phyloP scores from a whole-genome alignment of 2,113 vertebrate genomes.

The Notiomystis cincta region DNA sequence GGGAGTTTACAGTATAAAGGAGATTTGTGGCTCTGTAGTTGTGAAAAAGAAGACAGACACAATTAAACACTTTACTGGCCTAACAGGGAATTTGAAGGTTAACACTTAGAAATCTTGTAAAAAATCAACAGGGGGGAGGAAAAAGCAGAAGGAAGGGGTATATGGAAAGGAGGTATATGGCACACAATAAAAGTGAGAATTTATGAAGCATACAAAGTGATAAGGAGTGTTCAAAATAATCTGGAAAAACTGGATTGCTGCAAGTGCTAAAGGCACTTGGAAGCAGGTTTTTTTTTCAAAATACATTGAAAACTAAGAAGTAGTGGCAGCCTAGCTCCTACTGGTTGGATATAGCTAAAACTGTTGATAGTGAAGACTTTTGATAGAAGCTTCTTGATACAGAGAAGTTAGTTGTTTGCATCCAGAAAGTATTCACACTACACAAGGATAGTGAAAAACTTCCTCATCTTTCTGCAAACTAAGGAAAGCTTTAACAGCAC shows the following conservation, averaged over 20 bases:
- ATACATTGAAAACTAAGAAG: background rate
- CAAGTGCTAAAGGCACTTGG: background rate
- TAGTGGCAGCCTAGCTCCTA: background rate
- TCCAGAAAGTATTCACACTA: background rate
- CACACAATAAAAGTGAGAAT: constrained; percentile 3
- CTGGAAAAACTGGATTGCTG: constrained; percentile 19
- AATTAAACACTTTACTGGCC: background rate
- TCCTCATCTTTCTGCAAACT: background rate
- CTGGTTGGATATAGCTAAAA: background rate
- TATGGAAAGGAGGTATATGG: background rate
- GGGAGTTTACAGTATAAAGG: background rate
- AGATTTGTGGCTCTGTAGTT: background rate
- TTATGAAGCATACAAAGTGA: constrained; percentile 12
- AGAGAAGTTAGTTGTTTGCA: background rate
- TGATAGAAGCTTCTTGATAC: background rate
- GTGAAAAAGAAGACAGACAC: background rate
- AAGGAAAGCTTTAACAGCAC: background rate
- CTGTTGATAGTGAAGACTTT: background rate
- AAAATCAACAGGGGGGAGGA: rapidly evolving
- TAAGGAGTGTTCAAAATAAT: constrained; percentile 2
- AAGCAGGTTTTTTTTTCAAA: background rate
- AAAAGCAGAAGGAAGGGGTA: background rate
- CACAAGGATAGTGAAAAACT: background rate
- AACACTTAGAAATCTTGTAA: background rate
- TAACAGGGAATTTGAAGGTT: background rate